phyloP scores from a whole-genome alignment of 64 coral and sea anemone species.

The Montipora capricornis region DNA sequence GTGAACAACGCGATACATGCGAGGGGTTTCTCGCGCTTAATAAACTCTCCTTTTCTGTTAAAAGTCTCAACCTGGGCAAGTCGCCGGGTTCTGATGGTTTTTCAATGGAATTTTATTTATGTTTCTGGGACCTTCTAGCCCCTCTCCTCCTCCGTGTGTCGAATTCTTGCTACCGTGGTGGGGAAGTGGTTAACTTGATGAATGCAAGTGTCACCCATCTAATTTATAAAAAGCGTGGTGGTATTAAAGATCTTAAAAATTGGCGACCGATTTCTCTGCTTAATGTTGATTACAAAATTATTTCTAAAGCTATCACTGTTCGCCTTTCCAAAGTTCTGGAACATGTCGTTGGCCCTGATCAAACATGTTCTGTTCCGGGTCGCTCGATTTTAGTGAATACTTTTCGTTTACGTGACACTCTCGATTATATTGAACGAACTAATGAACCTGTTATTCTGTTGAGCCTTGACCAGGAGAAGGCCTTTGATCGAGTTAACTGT shows the following conservation, averaged over 20 bases:
- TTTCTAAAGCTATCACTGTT: too few species aligned
- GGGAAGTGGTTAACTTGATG: background rate
- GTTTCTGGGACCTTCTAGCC: conserved; percentile 17
- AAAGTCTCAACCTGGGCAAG: background rate
- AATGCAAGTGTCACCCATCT: too few species aligned
- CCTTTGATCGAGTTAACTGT: background rate
- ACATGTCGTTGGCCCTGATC: background rate
- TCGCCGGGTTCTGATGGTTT: conserved; percentile 45
- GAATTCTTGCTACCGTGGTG: background rate
- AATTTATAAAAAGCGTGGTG: too few species aligned
- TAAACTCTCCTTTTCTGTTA: background rate
- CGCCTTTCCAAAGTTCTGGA: too few species aligned
- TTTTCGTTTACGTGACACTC: background rate
- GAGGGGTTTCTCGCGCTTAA: background rate
- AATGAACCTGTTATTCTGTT: background rate
- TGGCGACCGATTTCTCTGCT: too few species aligned
- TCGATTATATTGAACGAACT: background rate
- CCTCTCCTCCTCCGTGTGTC: background rate
- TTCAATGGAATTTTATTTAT: conserved; percentile 42
- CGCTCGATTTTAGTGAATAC: background rate
- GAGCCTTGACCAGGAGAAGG: background rate
- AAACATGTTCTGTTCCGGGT: background rate
- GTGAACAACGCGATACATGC: background rate
- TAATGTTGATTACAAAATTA: too few species aligned
- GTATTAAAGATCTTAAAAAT: too few species aligned